Base-by-base conservation (phyloP, 1,140 invertebrate species). In the Anastatus disparis region DNA sequence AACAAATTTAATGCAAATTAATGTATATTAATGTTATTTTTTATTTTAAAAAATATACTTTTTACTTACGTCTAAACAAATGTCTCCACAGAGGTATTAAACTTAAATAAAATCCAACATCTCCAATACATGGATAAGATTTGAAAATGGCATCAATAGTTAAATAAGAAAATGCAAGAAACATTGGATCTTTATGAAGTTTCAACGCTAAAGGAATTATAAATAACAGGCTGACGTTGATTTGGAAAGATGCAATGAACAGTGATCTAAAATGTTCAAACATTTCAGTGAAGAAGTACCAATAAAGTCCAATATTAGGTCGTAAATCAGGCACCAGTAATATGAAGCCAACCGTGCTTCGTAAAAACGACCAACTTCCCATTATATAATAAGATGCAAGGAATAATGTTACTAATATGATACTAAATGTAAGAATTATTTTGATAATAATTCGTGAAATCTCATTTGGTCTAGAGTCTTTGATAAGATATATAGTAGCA, bases 221-320 rank as follows among this genome's bases (percentile, higher is more conserved):
- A 85, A 99, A 99, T 26, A 94, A 79, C 13, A 98, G 89, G 55
- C 97, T 90, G 1, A 94, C 94, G 87, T 99, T 99, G 63, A 99
- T 92, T 89, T 99, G 97, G 82, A 99, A 99, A 70, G 96, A 94
- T 78, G 92, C 97, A 1, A 99, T 91, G 86, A 99, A 99, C 73
- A 99, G 91, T 66, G 92, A 88, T 58, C 95, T 90, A 79, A 99
- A 99, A 84, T 99, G 97, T 78, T 99, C 97, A 89, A 99, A 99
- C 95, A 99, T 98, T 88, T 99, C 97, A 0, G 96, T 98, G 80
- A 99, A 99, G 83, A 99, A 99, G 82, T 99, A 99, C 98, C 98
- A 99, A 83, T 98, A 99, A 0, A 99, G 86, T 3, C 98, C 98
- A 78, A 98, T 95, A 81, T 99, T 99, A 24, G 98, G 98, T 74